Percentiles rank a stretch among this genome's conserved stretches.
Evolutionary conservation across 2,888 invertebrate genomes (phyloP).

Genomic region (Norana najaformis): DNA sequence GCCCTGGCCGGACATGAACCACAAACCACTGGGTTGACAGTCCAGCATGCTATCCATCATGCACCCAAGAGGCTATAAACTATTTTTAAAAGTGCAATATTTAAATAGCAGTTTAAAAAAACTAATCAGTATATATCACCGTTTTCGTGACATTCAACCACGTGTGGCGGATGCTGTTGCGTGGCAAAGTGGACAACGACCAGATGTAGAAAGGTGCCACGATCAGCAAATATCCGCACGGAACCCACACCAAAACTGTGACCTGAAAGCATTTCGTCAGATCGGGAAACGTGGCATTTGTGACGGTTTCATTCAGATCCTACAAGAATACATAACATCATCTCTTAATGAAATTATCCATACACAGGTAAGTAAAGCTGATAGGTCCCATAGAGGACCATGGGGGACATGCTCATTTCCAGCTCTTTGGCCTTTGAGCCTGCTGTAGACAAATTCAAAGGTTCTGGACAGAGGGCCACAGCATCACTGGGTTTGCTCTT

Average conservation of each 20-base stretch:
- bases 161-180: slow-evolving; percentile 46
- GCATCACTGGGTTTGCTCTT: too few species aligned
- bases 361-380: neutral
- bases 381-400: too few species aligned
- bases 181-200: slow-evolving; percentile 43
- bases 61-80: too few species aligned
- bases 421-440: too few species aligned
- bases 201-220: slow-evolving; percentile 66
- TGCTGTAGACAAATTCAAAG: too few species aligned
- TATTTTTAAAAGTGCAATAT: neutral
- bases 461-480: too few species aligned
- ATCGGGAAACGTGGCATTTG: slow-evolving; percentile 71
- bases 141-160: slow-evolving; percentile 54
- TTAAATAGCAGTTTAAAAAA: neutral
- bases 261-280: slow-evolving; percentile 89
- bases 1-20: too few species aligned
- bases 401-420: too few species aligned
- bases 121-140: slow-evolving; percentile 46
- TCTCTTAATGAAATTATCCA: neutral
- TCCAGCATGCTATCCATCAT: too few species aligned
- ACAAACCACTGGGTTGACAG: too few species aligned
- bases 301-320: neutral
- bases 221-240: slow-evolving; percentile 80
- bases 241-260: slow-evolving; percentile 85
- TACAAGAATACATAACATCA: neutral